Base-by-base conservation (phyloP, 2,888 invertebrate genomes). In the Rhagonycha lutea region DNA sequence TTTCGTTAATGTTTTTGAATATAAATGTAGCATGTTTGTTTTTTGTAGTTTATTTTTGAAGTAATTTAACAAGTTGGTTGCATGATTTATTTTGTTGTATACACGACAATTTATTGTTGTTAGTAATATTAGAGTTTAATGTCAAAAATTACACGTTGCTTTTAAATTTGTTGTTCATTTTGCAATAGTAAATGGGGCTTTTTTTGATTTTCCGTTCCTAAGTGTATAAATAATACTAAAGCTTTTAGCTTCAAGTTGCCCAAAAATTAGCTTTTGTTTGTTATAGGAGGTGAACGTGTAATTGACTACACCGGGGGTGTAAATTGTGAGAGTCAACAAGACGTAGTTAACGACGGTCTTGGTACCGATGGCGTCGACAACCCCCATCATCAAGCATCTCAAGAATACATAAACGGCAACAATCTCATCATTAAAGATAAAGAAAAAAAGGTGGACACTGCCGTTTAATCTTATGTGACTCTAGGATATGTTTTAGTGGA, bases 351-450 rank as follows among this genome's bases (percentile, higher is more conserved):
- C 70, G 78, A 78, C 63, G 78, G 75, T 14, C 68, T 78, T 12
- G 83, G 70, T 82, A 84, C 84, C 32, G 87, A 88, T 80, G 88
- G 88, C 72, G 87, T 88, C 77, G 89, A 89, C 83, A 89, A 89
- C 81, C 89, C 89, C 72, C 89, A 89, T 80, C 88, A 89, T 80
- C 90, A 91, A 83, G 88, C 89, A 80, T 90, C 90, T 82, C 89
- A 89, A 81, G 91, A 91, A 83, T 91, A 90, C 87, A 89, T 91
- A 83, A 91, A 91, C 84, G 91, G 90, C 77, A 90, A 89, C 84
- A 90, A 89, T 81, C 87, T 89, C 81, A 83, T 85, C 28, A 88
- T 90, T 83, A 90, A 90, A 87, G 89, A 90, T 82, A 86, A 86
- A 82, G 90, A 90, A 83, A 89, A 90, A 84, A 91, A 91, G 85